Conservation (phyloP, 2,888 invertebrate genomes). For the Lobophora halterata region DNA sequence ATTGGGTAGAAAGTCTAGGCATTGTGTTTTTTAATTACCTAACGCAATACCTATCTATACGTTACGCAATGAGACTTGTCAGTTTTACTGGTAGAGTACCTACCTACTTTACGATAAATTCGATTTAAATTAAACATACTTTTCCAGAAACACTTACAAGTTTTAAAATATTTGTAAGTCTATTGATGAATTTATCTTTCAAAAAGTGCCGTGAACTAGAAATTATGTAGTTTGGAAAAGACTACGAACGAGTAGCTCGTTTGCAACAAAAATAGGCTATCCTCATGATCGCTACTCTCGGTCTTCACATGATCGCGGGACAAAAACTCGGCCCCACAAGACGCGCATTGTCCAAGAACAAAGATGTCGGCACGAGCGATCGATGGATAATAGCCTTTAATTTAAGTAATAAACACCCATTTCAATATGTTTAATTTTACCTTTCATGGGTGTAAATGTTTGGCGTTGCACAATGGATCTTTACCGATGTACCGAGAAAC, state of each 20-base stretch:
- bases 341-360: constrained; percentile 40
- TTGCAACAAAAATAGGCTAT: not conserved
- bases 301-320: constrained; percentile 12
- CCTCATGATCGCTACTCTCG: constrained; percentile 3
- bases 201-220: too few species aligned
- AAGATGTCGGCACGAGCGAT: constrained; percentile 45
- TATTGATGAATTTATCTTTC: too few species aligned
- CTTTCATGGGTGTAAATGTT: constrained; percentile 19
- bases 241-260: not conserved
- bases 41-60: too few species aligned
- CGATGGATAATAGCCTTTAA: constrained; percentile 46
- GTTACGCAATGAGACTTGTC: too few species aligned
- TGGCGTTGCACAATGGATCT: constrained; percentile 11
- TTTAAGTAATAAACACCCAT: constrained; percentile 53
- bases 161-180: too few species aligned
- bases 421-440: constrained; percentile 30
- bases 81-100: too few species aligned
- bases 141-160: too few species aligned
- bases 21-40: too few species aligned
- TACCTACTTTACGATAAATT: too few species aligned
- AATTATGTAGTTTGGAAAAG: too few species aligned
- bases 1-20: too few species aligned
- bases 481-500: constrained; percentile 1
- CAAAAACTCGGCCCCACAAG: constrained; percentile 37
- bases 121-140: too few species aligned